phyloP scores from a whole-genome alignment of 2,113 vertebrate genomes.

The Larimichthys crocea region DNA sequence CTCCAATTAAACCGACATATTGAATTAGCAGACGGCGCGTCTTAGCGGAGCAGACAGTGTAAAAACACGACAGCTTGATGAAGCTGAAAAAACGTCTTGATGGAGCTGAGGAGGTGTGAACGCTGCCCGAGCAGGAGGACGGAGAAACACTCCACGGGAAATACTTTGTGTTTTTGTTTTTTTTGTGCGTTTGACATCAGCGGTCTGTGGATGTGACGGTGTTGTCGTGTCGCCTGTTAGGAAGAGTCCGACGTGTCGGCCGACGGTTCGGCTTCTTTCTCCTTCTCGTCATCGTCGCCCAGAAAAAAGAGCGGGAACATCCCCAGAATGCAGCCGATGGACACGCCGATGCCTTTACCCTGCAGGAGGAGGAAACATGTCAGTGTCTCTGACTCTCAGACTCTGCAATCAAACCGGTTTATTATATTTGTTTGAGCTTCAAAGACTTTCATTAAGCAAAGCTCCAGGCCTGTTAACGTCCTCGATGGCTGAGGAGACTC shows the following conservation, averaged over 20 bases:
- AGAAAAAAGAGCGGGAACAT: constrained; percentile 98
- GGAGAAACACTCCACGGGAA: neutral
- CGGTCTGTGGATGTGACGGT: neutral
- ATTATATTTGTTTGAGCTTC: too few species aligned
- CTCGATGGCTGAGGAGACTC: neutral
- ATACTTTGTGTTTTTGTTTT: neutral
- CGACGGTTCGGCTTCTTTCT: constrained; percentile 71
- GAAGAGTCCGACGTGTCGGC: neutral
- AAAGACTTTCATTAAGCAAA: neutral
- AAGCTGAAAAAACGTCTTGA: neutral
- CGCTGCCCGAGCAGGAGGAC: constrained; percentile 18
- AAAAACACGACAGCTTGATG: neutral
- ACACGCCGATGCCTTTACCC: constrained; percentile 96
- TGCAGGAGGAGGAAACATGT: constrained; percentile 56
- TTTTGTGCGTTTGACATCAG: constrained; percentile 2
- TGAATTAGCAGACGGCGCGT: neutral
- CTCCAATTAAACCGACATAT: neutral
- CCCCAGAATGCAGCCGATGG: constrained; percentile 95
- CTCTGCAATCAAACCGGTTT: neutral
- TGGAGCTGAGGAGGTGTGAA: neutral
- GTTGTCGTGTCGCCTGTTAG: constrained; percentile 28
- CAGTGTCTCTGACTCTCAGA: neutral
- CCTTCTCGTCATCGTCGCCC: constrained; percentile 87
- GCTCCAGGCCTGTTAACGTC: neutral
- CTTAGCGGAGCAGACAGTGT: neutral